phyloP scores from a whole-genome alignment of 2,113 vertebrate species.

The Emydocephalus ijimae region DNA sequence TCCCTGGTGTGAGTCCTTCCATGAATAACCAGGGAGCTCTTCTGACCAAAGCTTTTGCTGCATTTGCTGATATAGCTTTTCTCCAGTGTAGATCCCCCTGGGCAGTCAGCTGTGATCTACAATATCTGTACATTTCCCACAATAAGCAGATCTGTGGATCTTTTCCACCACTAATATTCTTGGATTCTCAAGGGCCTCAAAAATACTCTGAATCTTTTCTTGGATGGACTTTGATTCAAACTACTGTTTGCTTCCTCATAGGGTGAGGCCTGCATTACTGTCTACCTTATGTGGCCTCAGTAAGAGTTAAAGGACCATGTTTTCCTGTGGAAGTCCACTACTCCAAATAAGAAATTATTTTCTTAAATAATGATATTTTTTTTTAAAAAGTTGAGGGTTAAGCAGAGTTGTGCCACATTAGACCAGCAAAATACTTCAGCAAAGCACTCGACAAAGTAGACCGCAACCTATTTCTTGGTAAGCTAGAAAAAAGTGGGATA shows the following conservation, averaged over 20 bases:
- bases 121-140: background rate
- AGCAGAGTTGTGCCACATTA: background rate
- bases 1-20: too few species aligned
- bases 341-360: too few species aligned
- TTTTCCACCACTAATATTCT: background rate
- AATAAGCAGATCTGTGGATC: background rate
- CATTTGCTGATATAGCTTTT: background rate
- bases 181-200: background rate
- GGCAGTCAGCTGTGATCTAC: background rate
- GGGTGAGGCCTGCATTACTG: rapidly evolving
- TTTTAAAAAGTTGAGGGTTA: background rate
- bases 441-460: too few species aligned
- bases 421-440: too few species aligned
- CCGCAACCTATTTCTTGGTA: too few species aligned
- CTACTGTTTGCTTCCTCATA: background rate
- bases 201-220: background rate
- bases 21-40: too few species aligned
- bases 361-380: background rate
- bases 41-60: background rate
- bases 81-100: background rate
- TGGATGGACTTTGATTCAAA: background rate
- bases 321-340: too few species aligned
- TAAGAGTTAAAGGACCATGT: too few species aligned
- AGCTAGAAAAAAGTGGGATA: too few species aligned
- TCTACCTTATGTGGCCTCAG: background rate